Conservation (phyloP, 2,797 vertebrate genomes). For the Lutjanus campechanus region DNA sequence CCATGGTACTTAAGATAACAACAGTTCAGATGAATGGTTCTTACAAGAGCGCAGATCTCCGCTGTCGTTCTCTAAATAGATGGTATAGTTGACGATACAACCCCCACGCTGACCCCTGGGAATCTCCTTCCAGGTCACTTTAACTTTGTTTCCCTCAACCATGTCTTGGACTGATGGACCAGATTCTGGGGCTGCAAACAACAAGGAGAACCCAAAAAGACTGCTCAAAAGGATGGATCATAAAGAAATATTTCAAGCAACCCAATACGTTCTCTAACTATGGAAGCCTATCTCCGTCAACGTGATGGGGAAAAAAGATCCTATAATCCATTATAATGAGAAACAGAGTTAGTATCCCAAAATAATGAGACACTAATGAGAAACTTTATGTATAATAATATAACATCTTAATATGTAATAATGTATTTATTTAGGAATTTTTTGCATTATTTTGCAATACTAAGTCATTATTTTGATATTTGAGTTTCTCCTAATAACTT, state of each 20-base stretch:
- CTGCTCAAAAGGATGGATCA: background rate
- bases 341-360: too few relatives aligned
- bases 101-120: constrained; percentile 82
- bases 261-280: background rate
- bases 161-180: constrained; percentile 74
- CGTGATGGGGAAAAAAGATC: too few relatives aligned
- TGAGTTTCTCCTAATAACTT: too few relatives aligned
- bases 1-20: background rate
- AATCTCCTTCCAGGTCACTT: constrained; percentile 85
- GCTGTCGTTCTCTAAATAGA: constrained; percentile 78
- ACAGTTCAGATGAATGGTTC: constrained; percentile 8
- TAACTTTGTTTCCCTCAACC: constrained; percentile 52
- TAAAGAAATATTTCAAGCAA: background rate
- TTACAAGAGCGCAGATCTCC: constrained; percentile 11
- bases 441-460: too few relatives aligned
- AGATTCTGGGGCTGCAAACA: constrained; percentile 81
- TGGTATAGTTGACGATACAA: constrained; percentile 86
- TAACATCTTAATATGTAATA: too few relatives aligned
- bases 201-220: constrained; percentile 10
- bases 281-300: too few relatives aligned
- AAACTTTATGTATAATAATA: too few relatives aligned
- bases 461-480: too few relatives aligned
- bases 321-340: too few relatives aligned
- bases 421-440: too few relatives aligned
- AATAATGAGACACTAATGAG: too few relatives aligned